Percentiles rank a stretch among this genome's conserved stretches.
phyloP scores from a whole-genome alignment of 1,140 invertebrate species.

The Temnothorax nylanderi region DNA sequence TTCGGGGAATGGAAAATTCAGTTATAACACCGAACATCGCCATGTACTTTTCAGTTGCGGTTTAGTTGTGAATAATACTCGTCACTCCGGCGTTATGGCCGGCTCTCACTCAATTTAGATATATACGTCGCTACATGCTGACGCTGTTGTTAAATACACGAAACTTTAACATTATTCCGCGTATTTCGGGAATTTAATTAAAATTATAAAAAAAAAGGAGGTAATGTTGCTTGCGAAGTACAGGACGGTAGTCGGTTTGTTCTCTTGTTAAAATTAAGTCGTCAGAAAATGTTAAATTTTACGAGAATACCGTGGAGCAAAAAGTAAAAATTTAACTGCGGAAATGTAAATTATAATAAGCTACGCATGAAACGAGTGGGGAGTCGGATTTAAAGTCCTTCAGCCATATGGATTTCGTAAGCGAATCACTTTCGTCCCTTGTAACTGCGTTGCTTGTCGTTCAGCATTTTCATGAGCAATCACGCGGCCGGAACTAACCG shows the following conservation, averaged over 20 bases:
- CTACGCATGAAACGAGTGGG: neutral
- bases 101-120: slow-evolving; percentile 32
- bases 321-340: neutral
- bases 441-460: slow-evolving; percentile 49
- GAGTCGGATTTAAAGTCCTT: neutral
- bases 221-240: neutral
- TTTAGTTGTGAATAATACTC: slow-evolving; percentile 54
- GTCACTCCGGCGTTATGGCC: slow-evolving; percentile 43
- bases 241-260: neutral
- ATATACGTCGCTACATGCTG: slow-evolving; percentile 28
- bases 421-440: slow-evolving; percentile 39
- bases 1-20: slow-evolving; percentile 65
- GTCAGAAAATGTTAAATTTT: slow-evolving; percentile 42
- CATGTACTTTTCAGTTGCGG: slow-evolving; percentile 54
- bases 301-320: neutral
- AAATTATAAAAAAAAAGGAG: slow-evolving; percentile 15
- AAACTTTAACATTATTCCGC: slow-evolving; percentile 6
- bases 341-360: slow-evolving; percentile 39
- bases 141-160: slow-evolving; percentile 22
- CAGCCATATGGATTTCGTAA: slow-evolving; percentile 13
- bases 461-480: slow-evolving; percentile 33
- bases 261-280: slow-evolving; percentile 38
- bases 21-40: slow-evolving; percentile 68
- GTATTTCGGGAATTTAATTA: slow-evolving; percentile 48
- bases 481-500: slow-evolving; percentile 67